Percentiles rank a stretch among this genome's conserved stretches.
Evolutionary conservation across 2,888 invertebrate species (phyloP).

Genomic region (Clistopyga incitator): DNA sequence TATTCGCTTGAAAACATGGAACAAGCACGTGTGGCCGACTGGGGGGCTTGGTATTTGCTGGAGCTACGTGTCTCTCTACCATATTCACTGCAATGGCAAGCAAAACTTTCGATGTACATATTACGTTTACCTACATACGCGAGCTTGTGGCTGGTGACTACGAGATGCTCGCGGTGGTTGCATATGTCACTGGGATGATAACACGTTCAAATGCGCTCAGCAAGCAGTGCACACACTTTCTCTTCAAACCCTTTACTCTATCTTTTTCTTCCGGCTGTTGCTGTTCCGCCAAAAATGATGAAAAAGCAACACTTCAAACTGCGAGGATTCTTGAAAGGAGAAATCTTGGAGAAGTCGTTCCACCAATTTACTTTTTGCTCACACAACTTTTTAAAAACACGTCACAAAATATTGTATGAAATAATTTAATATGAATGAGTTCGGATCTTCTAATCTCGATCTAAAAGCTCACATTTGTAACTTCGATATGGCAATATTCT

Average conservation of each 20-base stretch:
- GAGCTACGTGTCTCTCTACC: slow-evolving; percentile 26
- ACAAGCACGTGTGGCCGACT: slow-evolving; percentile 49
- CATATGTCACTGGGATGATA: slow-evolving; percentile 72
- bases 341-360: not conserved
- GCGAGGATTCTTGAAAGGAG: slow-evolving; percentile 4
- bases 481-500: too few species aligned
- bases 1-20: slow-evolving; percentile 73
- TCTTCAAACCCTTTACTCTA: slow-evolving; percentile 38
- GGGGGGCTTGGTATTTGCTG: slow-evolving; percentile 32
- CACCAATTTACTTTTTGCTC: not conserved
- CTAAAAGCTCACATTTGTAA: too few species aligned
- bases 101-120: slow-evolving; percentile 51
- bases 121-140: slow-evolving; percentile 24
- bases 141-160: slow-evolving; percentile 41
- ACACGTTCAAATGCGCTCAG: slow-evolving; percentile 71
- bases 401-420: too few species aligned
- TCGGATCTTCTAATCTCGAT: too few species aligned
- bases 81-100: slow-evolving; percentile 25
- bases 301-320: slow-evolving; percentile 9
- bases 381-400: too few species aligned
- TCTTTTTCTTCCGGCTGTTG: slow-evolving; percentile 7
- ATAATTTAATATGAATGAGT: too few species aligned
- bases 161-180: slow-evolving; percentile 59
- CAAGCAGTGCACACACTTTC: slow-evolving; percentile 50
- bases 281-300: slow-evolving; percentile 33